Evolutionary conservation across 1,140 invertebrate genomes (phyloP), one percentile per base, ranked within the genome.

Genomic region (Drosophila albomicans): DNA sequence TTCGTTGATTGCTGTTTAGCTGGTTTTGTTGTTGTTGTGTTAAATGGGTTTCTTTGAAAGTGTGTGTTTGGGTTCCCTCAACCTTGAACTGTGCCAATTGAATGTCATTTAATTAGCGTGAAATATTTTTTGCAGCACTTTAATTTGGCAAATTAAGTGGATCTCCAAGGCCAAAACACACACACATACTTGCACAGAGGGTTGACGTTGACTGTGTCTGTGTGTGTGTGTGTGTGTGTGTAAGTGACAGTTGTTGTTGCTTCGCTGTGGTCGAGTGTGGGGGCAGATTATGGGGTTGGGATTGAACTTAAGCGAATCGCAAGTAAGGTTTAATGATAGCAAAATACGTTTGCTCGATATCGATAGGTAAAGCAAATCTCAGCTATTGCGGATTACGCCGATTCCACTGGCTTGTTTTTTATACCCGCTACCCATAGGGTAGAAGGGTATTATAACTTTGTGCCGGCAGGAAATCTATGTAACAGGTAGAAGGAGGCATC

Each of bases 41-140:
- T 10, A 5, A 3, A 28, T 54, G 16, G 20, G 6, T 35, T 35
- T 13, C 48, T 54, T 59, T 25, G 25, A 32, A 49, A 62, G 7
- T 30, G 13, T 30, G 13, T 20, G 5, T 25, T 57, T 3, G 1
- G 3, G 20, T 13, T 46, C 59, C 45, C 45, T 58, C 76, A 62
- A 2, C 35, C 16, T 11, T 28, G 49, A n/a, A n/a, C 13, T 45
- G 11, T 32, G 58, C 28, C 32, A 15, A 64, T 45, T 49, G 79
- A 87, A 82, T 78, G 79, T 82, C 79, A 88, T 87, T 87, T 79
- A 87, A 87, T 87, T 87, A 88, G 68, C 84, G 84, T 77, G 62
- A 82, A 79, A 79, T 82, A 82, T 87, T 81, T 76, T 75, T 73
- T 74, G 67, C 66, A 79, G 67, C 75, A 62, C 70, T 86, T 87